Conservation (phyloP, 2,888 invertebrate species). For the Orgyia antiqua region DNA sequence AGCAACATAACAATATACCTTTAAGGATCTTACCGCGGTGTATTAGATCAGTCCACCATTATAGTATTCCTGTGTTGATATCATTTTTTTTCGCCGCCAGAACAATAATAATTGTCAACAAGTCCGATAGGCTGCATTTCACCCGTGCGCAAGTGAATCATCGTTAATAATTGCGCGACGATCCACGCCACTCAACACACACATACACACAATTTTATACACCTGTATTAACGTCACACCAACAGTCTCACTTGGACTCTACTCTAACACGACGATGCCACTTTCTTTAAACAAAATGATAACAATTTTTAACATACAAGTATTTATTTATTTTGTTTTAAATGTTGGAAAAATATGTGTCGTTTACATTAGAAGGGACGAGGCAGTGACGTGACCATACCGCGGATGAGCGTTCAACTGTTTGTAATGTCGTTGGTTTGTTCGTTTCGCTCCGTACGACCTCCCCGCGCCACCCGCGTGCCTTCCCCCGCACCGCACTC, state of each 20-base stretch:
- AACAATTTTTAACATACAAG: conserved; percentile 32
- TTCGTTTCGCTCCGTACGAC: conserved; percentile 60
- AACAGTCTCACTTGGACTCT: conserved; percentile 32
- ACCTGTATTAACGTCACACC: conserved; percentile 65
- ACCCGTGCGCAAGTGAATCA: conserved; percentile 76
- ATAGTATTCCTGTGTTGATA: conserved; percentile 58
- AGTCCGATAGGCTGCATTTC: conserved; percentile 75
- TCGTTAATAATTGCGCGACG: conserved; percentile 77
- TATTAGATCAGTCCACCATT: conserved; percentile 69
- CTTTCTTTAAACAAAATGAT: conserved; percentile 42
- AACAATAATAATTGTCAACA: conserved; percentile 75
- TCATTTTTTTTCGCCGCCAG: conserved; percentile 71
- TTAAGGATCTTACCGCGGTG: conserved; percentile 52
- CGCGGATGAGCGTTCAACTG: conserved; percentile 72
- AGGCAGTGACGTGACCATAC: conserved; percentile 58
- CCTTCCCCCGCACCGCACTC: conserved; percentile 50
- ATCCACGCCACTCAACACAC: conserved; percentile 68
- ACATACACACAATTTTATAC: conserved; percentile 43
- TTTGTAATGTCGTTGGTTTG: conserved; percentile 68
- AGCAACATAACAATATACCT: no score
- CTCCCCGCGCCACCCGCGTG: conserved; percentile 44
- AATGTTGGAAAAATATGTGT: conserved; percentile 36
- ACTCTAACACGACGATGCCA: conserved; percentile 24
- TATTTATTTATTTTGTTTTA: conserved; percentile 42
- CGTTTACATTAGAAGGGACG: conserved; percentile 41